These are phyloP conservation scores for Maconellicoccus hirsutus DNA, from an alignment of 1,140 invertebrate genomes.

Conservation along the genomic window DNA sequence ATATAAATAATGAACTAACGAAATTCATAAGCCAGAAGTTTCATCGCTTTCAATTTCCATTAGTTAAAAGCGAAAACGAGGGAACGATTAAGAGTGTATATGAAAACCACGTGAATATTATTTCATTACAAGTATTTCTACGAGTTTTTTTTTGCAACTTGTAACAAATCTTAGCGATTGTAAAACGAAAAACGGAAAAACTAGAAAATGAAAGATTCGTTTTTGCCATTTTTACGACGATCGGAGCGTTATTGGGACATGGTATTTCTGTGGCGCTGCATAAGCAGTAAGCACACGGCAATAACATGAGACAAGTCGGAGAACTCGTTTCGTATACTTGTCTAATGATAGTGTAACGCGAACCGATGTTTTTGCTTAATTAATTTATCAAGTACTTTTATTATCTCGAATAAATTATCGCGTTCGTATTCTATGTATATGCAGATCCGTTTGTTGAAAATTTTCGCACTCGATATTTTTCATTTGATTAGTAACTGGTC, in stretches of 20 bases:
- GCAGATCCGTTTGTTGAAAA: not conserved
- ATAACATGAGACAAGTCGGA: not conserved
- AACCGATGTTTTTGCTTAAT: slow-evolving; percentile 2
- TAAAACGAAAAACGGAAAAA: too few relatives aligned
- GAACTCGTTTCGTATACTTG: not conserved
- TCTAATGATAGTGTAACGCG: slow-evolving; percentile 2
- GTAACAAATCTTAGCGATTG: too few relatives aligned
- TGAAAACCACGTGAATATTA: too few relatives aligned
- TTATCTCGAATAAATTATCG: slow-evolving; percentile 3
- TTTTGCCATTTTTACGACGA: not conserved
- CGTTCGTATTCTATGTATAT: not conserved
- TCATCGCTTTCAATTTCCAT: too few relatives aligned
- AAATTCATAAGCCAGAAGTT: too few relatives aligned
- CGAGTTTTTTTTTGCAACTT: too few relatives aligned
- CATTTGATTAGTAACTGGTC: not conserved
- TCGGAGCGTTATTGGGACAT: not conserved
- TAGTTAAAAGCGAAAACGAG: too few relatives aligned
- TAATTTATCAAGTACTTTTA: slow-evolving; percentile 10
- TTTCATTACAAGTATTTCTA: too few relatives aligned
- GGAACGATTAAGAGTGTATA: too few relatives aligned
- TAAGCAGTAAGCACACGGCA: not conserved
- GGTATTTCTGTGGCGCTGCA: too few relatives aligned
- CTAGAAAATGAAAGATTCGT: too few relatives aligned
- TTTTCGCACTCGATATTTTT: not conserved
- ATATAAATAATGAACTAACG: too few relatives aligned